Evolutionary conservation across 2,888 invertebrate genomes (phyloP), one percentile per base, ranked within the genome.

Genomic region (Odontocerum albicorne): DNA sequence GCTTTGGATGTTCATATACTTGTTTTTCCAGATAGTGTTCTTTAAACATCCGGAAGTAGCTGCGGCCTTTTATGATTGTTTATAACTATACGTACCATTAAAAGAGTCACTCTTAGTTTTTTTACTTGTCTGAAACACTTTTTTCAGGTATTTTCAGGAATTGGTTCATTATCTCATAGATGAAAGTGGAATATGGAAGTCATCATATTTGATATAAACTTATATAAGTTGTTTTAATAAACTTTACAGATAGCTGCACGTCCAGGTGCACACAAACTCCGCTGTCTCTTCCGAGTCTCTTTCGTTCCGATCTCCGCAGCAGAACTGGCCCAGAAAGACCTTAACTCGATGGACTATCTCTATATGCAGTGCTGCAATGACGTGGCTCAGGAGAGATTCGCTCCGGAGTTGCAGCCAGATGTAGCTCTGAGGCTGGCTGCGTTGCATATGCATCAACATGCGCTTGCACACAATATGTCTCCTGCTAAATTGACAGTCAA

Each of bases 281-380:
- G 92, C 1, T 95, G 94, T 68, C 81, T 95, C 31, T 93, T 93
- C 75, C 86, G 95, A 40, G 86, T 94, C 40, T 88, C 91, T 7
- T 95, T 93, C 75, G 91, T 94, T 65, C 95, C 95, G 3, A 81
- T 83, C 15, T 92, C 95, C 45, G 89, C 93, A 0, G 90, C 90
- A 2, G 88, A 88, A 53, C 74, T 95, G 46, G 88, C 93, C 0
- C 88, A 90, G 69, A 82, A 83, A 62, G 95, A 95, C 75, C 80
- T 91, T 10, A 85, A 88, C 15, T 90, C 93, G 1, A 82, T 96
- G 65, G 94, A 96, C 72, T 95, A 94, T 72, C 81, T 94, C 27
- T 94, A 90, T 73, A 82, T 86, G 70, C 94, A 94, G 75, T 93
- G 94, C 72, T 93, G 94, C 70, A 95, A 94, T 69, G 96, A 96